Conservation (phyloP, 2,113 vertebrate species). For the Lichenostomus cassidix region DNA sequence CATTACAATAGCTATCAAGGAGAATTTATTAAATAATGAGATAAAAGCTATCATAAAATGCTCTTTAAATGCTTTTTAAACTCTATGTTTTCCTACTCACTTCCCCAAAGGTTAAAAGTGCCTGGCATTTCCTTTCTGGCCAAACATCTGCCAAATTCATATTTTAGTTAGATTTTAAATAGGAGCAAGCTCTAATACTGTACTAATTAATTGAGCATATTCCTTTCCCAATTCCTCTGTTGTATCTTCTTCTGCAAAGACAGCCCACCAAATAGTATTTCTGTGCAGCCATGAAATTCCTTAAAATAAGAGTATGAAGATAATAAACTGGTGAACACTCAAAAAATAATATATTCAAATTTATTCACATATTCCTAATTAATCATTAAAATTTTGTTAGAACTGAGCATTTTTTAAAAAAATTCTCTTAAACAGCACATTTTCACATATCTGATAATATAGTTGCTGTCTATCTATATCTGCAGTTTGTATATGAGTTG, state of each 20-base stretch:
- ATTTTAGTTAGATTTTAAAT: conserved; percentile 67
- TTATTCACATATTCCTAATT: conserved; percentile 51
- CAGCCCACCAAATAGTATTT: conserved; percentile 8
- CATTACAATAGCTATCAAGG: neutral
- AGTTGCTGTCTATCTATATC: neutral
- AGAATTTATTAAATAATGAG: neutral
- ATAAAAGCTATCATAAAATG: neutral
- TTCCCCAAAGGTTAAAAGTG: conserved; percentile 13
- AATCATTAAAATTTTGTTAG: conserved; percentile 34
- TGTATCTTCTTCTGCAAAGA: neutral
- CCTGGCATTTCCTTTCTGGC: conserved; percentile 43
- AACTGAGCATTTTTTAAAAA: neutral
- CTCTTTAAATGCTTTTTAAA: neutral
- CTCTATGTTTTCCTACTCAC: neutral
- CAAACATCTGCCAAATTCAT: conserved; percentile 67
- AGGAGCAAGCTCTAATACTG: conserved; percentile 54
- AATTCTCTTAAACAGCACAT: neutral
- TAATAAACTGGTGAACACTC: conserved; percentile 33
- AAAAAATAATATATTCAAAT: conserved; percentile 51
- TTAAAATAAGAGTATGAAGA: conserved; percentile 31
- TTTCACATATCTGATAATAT: conserved; percentile 22
- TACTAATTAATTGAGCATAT: conserved; percentile 67
- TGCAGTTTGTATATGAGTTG: neutral
- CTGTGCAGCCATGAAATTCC: conserved; percentile 5
- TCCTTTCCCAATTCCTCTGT: conserved; percentile 30